These are phyloP conservation scores for Dolichoris vasculosae DNA, from an alignment of 1,140 invertebrate genomes.

Conservation along the genomic window DNA sequence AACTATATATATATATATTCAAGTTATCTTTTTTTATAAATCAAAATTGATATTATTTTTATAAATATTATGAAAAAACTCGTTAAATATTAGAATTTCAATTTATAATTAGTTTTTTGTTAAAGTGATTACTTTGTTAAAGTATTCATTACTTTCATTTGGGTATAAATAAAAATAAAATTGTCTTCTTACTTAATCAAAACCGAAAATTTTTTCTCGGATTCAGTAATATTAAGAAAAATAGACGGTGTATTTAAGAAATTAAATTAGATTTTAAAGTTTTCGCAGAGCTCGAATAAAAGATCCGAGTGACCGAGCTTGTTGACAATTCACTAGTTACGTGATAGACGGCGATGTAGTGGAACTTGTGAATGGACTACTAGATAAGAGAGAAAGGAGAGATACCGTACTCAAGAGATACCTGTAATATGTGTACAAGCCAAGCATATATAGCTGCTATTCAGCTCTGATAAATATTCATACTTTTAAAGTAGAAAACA, in stretches of 20 bases:
- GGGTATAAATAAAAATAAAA: too few species aligned
- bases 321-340: background rate
- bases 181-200: background rate
- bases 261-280: background rate
- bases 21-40: too few species aligned
- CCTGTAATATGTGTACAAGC: background rate
- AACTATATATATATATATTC: too few species aligned
- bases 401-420: background rate
- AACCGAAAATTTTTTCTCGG: background rate
- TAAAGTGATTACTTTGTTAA: too few species aligned
- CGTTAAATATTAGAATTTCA: too few species aligned
- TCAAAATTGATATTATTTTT: too few species aligned
- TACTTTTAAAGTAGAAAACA: background rate
- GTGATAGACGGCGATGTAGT: background rate
- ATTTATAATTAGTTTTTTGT: too few species aligned
- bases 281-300: background rate
- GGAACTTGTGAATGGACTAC: background rate
- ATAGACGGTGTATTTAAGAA: background rate
- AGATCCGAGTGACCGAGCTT: background rate
- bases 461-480: background rate
- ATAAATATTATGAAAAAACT: too few species aligned
- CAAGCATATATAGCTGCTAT: background rate
- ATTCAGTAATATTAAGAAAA: too few species aligned
- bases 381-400: slow-evolving; percentile 9
- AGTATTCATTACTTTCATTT: too few species aligned